phyloP scores from a whole-genome alignment of 2,113 vertebrate genomes.

The Pogona vitticeps region DNA sequence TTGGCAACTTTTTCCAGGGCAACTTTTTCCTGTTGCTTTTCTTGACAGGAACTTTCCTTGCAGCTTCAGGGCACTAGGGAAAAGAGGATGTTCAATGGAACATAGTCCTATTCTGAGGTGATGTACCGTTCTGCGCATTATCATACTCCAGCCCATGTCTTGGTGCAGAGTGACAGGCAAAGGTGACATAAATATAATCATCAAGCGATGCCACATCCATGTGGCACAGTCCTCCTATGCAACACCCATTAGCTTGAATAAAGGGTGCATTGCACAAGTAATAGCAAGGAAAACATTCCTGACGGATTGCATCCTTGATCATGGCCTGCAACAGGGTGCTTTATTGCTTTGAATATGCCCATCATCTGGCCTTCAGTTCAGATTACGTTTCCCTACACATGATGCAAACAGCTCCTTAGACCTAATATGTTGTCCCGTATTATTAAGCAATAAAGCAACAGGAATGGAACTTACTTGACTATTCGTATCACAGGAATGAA shows the following conservation, averaged over 20 bases:
- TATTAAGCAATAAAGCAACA: slow-evolving; percentile 18
- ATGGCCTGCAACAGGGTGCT: not conserved
- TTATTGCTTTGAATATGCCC: not conserved
- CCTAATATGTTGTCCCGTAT: not conserved
- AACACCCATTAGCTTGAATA: not conserved
- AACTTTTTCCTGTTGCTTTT: not conserved
- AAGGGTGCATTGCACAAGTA: not conserved
- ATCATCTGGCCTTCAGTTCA: not conserved
- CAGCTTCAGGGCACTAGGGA: not conserved
- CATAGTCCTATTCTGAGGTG: too few species aligned
- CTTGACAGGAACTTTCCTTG: not conserved
- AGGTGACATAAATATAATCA: not conserved
- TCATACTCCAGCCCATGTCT: not conserved
- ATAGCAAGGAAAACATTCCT: not conserved
- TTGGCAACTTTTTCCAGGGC: not conserved
- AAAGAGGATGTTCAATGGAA: not conserved
- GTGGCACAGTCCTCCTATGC: not conserved
- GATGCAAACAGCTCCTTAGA: not conserved
- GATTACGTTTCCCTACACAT: not conserved
- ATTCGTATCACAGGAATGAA: slow-evolving; percentile 1
- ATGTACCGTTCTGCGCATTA: not conserved
- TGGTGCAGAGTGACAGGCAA: not conserved
- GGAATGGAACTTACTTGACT: not conserved
- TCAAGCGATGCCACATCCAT: not conserved
- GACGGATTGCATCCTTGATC: not conserved